A percentile compares a stretch with the other conserved stretches of the same genome.
These are phyloP conservation scores for Pygoscelis antarcticus DNA, from an alignment of 2,113 vertebrate species.

Conservation along the genomic window DNA sequence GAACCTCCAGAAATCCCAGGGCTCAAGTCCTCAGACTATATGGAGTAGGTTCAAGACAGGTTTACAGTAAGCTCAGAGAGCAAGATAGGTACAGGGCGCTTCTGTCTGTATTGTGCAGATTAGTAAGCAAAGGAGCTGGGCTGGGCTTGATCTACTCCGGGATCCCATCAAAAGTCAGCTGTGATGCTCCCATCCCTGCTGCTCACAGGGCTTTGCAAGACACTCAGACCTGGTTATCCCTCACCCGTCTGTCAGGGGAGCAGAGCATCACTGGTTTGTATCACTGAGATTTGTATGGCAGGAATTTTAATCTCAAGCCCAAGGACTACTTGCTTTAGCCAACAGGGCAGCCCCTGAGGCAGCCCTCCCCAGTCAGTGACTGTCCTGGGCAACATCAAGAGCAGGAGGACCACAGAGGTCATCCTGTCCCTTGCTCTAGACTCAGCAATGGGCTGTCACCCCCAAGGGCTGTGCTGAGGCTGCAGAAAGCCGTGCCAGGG, in stretches of 20 bases:
- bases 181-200: neutral
- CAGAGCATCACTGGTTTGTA: neutral
- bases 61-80: neutral
- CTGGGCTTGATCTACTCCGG: neutral
- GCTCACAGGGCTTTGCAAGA: neutral
- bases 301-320: neutral
- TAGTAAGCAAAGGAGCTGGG: neutral
- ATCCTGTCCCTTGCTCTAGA: neutral
- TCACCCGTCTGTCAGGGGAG: neutral
- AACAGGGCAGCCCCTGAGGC: neutral
- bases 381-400: neutral
- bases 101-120: neutral
- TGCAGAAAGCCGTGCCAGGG: neutral
- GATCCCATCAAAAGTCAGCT: neutral
- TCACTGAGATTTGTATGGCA: neutral
- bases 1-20: neutral
- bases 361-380: neutral
- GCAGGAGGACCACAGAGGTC: neutral
- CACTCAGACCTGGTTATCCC: neutral
- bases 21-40: neutral
- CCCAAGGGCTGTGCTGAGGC: fast-evolving
- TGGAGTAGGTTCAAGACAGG: neutral
- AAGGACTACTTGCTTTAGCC: neutral
- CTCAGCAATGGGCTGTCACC: neutral
- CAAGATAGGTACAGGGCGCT: neutral